phyloP scores from a whole-genome alignment of 1,140 invertebrate genomes.

The Colletes latitarsis region DNA sequence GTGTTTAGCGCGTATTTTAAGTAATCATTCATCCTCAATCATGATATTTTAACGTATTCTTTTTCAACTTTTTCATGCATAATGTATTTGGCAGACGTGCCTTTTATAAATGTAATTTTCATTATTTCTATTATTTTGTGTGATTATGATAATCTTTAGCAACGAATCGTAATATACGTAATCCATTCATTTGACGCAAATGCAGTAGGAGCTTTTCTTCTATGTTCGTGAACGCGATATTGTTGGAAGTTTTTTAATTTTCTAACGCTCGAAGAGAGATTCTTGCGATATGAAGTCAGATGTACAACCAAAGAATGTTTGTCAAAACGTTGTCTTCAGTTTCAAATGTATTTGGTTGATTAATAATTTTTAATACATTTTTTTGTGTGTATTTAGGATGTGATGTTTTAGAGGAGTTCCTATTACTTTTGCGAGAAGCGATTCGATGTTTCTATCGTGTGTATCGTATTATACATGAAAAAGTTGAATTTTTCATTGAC shows the following conservation, averaged over 20 bases:
- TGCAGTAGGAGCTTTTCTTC: conserved; percentile 9
- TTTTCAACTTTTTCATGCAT: conserved; percentile 10
- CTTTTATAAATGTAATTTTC: conserved; percentile 1
- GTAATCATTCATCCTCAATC: conserved; percentile 13
- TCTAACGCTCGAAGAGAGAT: not conserved
- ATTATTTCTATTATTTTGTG: not conserved
- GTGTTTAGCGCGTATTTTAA: conserved; percentile 26
- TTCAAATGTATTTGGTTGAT: not conserved
- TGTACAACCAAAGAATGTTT: conserved; percentile 27
- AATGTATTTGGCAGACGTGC: not conserved
- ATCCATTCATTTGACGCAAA: not conserved
- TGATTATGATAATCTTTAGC: not conserved
- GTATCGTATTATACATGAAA: not conserved
- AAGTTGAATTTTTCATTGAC: not conserved
- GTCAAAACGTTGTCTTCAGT: too few relatives aligned
- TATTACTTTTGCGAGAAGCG: conserved; percentile 10
- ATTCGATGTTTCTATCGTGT: not conserved
- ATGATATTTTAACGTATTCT: not conserved
- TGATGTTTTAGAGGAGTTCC: not conserved
- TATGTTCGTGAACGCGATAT: conserved; percentile 1
- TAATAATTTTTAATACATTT: not conserved
- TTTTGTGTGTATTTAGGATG: not conserved
- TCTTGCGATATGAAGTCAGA: not conserved
- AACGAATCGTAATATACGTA: too few relatives aligned
- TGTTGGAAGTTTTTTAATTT: not conserved